Percentiles rank a stretch among this genome's conserved stretches.
These are phyloP conservation scores for Sebastes baramenuke DNA, from an alignment of 2,797 vertebrate species.

Conservation along the genomic window DNA sequence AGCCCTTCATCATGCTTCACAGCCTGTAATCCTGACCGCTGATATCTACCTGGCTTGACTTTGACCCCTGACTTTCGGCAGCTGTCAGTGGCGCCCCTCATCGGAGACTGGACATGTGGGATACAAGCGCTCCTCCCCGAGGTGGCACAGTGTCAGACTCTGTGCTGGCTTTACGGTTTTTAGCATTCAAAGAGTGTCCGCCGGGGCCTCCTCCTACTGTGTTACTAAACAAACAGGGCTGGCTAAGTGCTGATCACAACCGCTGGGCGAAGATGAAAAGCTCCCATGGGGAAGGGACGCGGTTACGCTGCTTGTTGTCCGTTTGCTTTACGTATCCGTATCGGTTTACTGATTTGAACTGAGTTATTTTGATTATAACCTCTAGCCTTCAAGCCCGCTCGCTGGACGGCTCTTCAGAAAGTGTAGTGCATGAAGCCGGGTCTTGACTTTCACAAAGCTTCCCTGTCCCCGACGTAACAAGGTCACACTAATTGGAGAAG, in stretches of 20 bases:
- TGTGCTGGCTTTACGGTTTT: constrained; percentile 69
- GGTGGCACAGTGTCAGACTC: constrained; percentile 65
- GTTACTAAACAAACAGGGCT: constrained; percentile 76
- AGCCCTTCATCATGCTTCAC: constrained; percentile 13
- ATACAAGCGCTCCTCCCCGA: constrained; percentile 17
- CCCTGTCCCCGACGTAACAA: constrained; percentile 65
- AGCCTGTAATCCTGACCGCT: constrained; percentile 46
- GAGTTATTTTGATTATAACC: constrained; percentile 75
- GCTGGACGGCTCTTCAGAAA: constrained; percentile 41
- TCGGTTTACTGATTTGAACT: constrained; percentile 60
- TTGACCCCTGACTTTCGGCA: constrained; percentile 72
- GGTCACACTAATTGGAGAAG: constrained; percentile 81
- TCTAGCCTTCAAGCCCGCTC: constrained; percentile 51
- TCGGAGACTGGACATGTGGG: constrained; percentile 45
- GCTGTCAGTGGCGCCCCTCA: constrained; percentile 69
- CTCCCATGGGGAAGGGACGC: constrained; percentile 38
- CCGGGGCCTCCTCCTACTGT: constrained; percentile 53
- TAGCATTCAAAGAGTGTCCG: constrained; percentile 71
- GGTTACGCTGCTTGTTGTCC: constrained; percentile 55
- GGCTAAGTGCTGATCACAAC: constrained; percentile 56
- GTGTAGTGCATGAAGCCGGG: constrained; percentile 21
- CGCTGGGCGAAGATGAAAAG: constrained; percentile 55
- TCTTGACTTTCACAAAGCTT: constrained; percentile 70
- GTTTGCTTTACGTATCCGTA: constrained; percentile 55
- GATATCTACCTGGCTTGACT: constrained; percentile 71